phyloP scores from a whole-genome alignment of 2,888 invertebrate species.

The Nomada hirtipes region DNA sequence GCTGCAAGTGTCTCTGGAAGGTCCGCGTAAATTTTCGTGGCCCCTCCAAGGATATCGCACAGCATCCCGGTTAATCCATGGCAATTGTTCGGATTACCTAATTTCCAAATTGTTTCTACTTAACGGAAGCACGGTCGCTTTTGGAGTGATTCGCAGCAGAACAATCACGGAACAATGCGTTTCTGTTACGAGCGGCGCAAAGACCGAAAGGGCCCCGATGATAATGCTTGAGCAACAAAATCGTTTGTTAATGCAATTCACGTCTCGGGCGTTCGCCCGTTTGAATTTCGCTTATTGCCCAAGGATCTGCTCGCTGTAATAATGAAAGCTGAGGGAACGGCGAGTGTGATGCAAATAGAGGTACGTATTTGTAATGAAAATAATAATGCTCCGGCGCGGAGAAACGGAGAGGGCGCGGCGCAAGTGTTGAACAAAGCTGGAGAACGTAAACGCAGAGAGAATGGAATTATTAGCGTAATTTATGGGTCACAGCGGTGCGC shows the following conservation, averaged over 20 bases:
- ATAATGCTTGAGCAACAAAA: conserved; percentile 22
- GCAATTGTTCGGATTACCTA: not conserved
- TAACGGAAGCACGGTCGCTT: conserved; percentile 11
- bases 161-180: not conserved
- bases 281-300: conserved; percentile 20
- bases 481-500: conserved; percentile 58
- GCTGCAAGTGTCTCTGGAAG: not conserved
- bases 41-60: no score
- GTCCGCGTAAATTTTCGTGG: not conserved
- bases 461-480: conserved; percentile 55
- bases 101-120: conserved; percentile 12
- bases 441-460: not conserved
- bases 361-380: conserved; percentile 17
- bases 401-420: not conserved
- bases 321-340: conserved; percentile 4
- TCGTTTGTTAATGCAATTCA: conserved; percentile 3
- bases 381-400: not conserved
- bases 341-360: conserved; percentile 15
- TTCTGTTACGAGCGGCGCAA: conserved; percentile 12
- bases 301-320: not conserved
- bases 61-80: no score
- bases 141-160: conserved; percentile 24
- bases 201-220: conserved; percentile 1
- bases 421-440: not conserved
- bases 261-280: not conserved